These are phyloP conservation scores for Ophiodon elongatus DNA, from an alignment of 2,113 vertebrate genomes.

Conservation along the genomic window DNA sequence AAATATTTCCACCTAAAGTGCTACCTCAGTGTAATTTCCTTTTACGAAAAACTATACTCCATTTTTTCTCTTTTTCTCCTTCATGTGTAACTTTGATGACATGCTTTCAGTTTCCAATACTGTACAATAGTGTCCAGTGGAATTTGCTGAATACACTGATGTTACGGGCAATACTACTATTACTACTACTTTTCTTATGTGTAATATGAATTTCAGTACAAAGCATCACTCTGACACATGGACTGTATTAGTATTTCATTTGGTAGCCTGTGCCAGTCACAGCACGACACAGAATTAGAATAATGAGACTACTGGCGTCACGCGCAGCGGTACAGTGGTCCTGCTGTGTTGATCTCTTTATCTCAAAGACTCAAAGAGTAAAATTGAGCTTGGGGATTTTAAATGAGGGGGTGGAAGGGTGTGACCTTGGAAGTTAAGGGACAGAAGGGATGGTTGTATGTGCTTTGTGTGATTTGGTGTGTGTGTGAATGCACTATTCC, in stretches of 20 bases:
- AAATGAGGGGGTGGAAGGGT: conserved; percentile 41
- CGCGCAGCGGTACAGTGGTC: conserved; percentile 19
- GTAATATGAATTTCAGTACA: conserved; percentile 18
- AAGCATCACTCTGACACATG: conserved; percentile 33
- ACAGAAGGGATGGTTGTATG: conserved; percentile 12
- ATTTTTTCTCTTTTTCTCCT: background rate
- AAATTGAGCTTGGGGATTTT: conserved; percentile 56
- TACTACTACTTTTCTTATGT: too few relatives aligned
- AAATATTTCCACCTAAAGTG: background rate
- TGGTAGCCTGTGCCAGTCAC: conserved; percentile 60
- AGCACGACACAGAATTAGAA: conserved; percentile 59
- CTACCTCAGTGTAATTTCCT: background rate
- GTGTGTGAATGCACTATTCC: conserved; percentile 8
- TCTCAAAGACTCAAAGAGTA: conserved; percentile 46
- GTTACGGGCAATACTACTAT: background rate
- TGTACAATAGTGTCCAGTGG: conserved; percentile 4
- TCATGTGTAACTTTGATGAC: background rate
- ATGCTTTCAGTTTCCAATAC: conserved; percentile 40
- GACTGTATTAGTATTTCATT: conserved; percentile 48
- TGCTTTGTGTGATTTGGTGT: conserved; percentile 14
- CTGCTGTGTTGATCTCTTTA: conserved; percentile 69
- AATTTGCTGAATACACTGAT: conserved; percentile 6
- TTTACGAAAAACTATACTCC: background rate
- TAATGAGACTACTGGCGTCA: conserved; percentile 59
- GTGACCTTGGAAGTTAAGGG: conserved; percentile 63